Percentiles rank a stretch among this genome's conserved stretches.
Evolutionary conservation across 2,888 invertebrate genomes (phyloP).

Genomic region (Dione vanillae): DNA sequence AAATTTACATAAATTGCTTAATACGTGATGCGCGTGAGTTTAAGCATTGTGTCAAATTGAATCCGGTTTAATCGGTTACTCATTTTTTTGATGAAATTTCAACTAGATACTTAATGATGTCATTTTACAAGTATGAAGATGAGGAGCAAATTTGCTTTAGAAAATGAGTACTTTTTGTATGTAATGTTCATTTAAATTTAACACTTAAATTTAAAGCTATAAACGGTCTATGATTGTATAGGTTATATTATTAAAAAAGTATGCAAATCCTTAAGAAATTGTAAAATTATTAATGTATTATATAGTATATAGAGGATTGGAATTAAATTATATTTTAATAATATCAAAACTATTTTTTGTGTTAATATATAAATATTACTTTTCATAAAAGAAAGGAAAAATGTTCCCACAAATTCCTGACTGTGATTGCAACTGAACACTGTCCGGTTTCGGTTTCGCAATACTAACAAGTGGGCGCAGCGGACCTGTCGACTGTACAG

Average conservation of each 20-base stretch:
- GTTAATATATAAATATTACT: background rate
- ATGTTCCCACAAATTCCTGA: slow-evolving; percentile 29
- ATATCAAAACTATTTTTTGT: too few relatives aligned
- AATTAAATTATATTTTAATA: too few relatives aligned
- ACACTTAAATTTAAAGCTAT: background rate
- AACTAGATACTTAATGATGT: background rate
- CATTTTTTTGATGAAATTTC: slow-evolving; percentile 19
- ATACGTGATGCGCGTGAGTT: slow-evolving; percentile 36
- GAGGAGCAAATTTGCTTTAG: background rate
- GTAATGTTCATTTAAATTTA: background rate
- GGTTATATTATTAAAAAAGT: too few relatives aligned
- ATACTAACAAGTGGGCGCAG: slow-evolving; percentile 62
- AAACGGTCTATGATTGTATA: too few relatives aligned
- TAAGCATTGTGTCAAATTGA: slow-evolving; percentile 28
- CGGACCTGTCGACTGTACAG: slow-evolving; percentile 49
- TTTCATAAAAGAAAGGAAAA: background rate
- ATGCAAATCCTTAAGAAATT: too few relatives aligned
- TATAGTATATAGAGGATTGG: too few relatives aligned
- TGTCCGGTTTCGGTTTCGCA: slow-evolving; percentile 45
- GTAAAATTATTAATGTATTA: too few relatives aligned
- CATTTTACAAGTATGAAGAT: background rate
- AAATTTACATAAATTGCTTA: slow-evolving; percentile 40
- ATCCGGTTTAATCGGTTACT: slow-evolving; percentile 38
- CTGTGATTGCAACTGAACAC: slow-evolving; percentile 30
- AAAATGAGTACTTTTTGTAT: background rate